These are phyloP conservation scores for Tokudaia tokunoshimensis DNA, from an alignment of 2,797 vertebrate genomes.

Conservation along the genomic window DNA sequence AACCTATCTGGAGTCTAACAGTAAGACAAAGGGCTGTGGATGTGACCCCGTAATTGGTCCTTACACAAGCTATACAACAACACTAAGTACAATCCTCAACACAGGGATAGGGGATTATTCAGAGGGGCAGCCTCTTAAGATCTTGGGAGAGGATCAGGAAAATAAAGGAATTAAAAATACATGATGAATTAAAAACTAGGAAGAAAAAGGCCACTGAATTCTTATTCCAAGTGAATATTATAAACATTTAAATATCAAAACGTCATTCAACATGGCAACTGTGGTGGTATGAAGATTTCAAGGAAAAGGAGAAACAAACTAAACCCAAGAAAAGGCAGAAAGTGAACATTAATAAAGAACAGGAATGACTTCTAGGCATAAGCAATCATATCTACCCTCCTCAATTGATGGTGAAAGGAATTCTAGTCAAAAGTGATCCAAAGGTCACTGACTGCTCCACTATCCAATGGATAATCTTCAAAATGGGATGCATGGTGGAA, in stretches of 20 bases:
- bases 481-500: neutral
- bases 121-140: neutral
- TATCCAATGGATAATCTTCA: neutral
- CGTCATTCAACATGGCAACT: neutral
- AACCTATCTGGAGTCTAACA: neutral
- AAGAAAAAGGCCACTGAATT: neutral
- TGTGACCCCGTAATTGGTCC: neutral
- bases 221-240: neutral
- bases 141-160: neutral
- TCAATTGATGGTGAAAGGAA: neutral
- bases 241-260: conserved; percentile 27
- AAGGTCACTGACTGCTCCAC: neutral
- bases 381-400: neutral
- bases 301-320: neutral
- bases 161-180: neutral
- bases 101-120: neutral
- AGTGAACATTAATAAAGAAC: neutral
- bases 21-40: neutral
- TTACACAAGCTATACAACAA: neutral
- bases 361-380: neutral
- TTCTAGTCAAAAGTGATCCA: neutral
- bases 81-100: neutral
- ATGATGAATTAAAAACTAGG: neutral
- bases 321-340: neutral
- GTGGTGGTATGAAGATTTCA: neutral